These are phyloP conservation scores for Diprion similis DNA, from an alignment of 1,140 invertebrate species.

Conservation along the genomic window DNA sequence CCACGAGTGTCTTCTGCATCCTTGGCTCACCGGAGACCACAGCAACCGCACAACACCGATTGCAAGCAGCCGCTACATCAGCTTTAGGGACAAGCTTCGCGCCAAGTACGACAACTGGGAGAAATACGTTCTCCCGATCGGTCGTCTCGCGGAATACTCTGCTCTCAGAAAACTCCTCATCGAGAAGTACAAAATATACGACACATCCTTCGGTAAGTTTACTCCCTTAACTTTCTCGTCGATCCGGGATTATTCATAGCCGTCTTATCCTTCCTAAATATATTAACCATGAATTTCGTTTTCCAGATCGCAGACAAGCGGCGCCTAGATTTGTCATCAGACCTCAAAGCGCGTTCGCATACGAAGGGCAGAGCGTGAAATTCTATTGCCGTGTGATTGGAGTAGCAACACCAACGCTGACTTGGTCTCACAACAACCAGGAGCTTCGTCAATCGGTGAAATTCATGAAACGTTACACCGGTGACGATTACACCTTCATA, in stretches of 20 bases:
- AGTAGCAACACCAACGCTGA: conserved; percentile 90
- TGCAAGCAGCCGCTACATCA: conserved; percentile 81
- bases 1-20: conserved; percentile 94
- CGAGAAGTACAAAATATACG: conserved; percentile 96
- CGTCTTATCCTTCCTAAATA: background rate
- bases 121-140: conserved; percentile 91
- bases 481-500: conserved; percentile 96
- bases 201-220: conserved; percentile 87
- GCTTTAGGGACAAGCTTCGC: conserved; percentile 87
- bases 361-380: conserved; percentile 96
- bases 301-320: conserved; percentile 91
- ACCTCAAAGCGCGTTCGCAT: conserved; percentile 93
- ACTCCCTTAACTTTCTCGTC: conserved; percentile 14
- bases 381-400: conserved; percentile 97
- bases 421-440: conserved; percentile 93
- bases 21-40: conserved; percentile 91
- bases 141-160: conserved; percentile 95
- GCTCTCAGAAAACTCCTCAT: conserved; percentile 95
- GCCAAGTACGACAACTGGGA: conserved; percentile 90
- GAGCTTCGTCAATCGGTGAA: conserved; percentile 98
- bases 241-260: background rate
- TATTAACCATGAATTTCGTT: conserved; percentile 26
- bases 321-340: conserved; percentile 97
- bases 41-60: conserved; percentile 79
- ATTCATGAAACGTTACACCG: conserved; percentile 97